Conservation (phyloP, 37 sponge, comb jelly and placozoan genomes). For the Mnemiopsis leidyi region DNA sequence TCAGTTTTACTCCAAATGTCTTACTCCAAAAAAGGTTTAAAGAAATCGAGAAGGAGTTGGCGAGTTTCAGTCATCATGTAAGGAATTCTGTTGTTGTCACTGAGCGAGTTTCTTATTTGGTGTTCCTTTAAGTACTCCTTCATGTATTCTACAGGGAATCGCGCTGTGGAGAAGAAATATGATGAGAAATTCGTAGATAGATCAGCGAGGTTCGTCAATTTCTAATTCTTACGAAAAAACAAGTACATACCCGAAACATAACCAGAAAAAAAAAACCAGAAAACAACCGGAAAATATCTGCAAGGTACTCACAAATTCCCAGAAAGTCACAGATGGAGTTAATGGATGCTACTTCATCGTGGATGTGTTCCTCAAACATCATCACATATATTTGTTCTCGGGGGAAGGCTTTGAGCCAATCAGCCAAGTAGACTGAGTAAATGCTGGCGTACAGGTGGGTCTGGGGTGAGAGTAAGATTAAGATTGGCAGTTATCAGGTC, state of each 20-base stretch:
- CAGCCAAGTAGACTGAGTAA: conserved; percentile 48
- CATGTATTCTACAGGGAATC: not conserved
- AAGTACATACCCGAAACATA: not conserved
- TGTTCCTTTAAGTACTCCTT: not conserved
- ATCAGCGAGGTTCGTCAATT: not conserved
- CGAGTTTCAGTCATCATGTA: conserved; percentile 15
- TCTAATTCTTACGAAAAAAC: not conserved
- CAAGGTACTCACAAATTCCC: conserved; percentile 5
- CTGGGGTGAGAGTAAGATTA: too few relatives aligned
- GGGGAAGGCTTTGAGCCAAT: conserved; percentile 43
- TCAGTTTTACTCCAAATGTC: too few relatives aligned
- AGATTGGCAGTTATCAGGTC: not conserved
- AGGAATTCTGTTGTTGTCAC: not conserved
- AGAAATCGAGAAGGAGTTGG: conserved; percentile 6
- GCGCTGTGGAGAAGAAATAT: not conserved
- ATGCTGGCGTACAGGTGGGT: conserved; percentile 51
- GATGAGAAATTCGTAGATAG: not conserved
- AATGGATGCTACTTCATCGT: not conserved
- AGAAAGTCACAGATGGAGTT: conserved; percentile 4
- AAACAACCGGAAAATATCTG: not conserved
- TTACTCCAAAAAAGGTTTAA: not conserved
- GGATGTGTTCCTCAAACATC: conserved; percentile 50
- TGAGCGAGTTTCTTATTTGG: not conserved
- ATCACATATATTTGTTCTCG: conserved; percentile 37
- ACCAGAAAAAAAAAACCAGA: not conserved